phyloP scores from a whole-genome alignment of 2,888 invertebrate species.

The Agrotis segetum region DNA sequence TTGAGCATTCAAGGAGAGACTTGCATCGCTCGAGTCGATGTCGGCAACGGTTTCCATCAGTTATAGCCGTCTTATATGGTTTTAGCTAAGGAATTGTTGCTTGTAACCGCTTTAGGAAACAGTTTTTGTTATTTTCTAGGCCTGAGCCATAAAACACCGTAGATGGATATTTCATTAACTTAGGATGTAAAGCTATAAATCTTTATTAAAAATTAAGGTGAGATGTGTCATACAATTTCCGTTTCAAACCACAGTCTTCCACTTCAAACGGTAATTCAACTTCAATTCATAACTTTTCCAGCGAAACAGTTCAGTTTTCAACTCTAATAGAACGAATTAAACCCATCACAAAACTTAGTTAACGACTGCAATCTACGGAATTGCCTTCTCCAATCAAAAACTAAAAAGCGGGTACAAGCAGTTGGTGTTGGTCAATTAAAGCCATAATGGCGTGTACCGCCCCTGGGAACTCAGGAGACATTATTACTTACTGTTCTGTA shows the following conservation, averaged over 20 bases:
- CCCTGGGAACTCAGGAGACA: conserved; percentile 81
- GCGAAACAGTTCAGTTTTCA: conserved; percentile 25
- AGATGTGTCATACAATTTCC: neutral
- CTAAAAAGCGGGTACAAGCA: conserved; percentile 42
- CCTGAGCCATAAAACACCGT: neutral
- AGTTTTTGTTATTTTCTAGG: conserved; percentile 1
- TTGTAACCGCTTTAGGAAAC: conserved; percentile 24
- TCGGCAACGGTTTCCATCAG: conserved; percentile 56
- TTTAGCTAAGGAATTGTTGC: conserved; percentile 11
- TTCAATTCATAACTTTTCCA: conserved; percentile 24
- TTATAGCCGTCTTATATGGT: conserved; percentile 49
- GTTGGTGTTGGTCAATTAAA: conserved; percentile 73
- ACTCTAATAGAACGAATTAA: conserved; percentile 38
- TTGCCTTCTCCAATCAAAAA: conserved; percentile 55
- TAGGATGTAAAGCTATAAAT: neutral
- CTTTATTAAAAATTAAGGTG: neutral
- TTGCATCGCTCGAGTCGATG: conserved; percentile 40
- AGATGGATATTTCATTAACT: neutral
- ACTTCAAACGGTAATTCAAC: conserved; percentile 13
- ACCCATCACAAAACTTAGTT: conserved; percentile 48
- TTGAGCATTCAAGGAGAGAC: conserved; percentile 86
- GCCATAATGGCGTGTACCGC: conserved; percentile 79
- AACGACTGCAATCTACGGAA: conserved; percentile 47
- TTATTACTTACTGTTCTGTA: conserved; percentile 70
- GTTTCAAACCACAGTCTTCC: conserved; percentile 1